Conservation (phyloP, 2,113 vertebrate genomes). For the Podarcis cretensis region DNA sequence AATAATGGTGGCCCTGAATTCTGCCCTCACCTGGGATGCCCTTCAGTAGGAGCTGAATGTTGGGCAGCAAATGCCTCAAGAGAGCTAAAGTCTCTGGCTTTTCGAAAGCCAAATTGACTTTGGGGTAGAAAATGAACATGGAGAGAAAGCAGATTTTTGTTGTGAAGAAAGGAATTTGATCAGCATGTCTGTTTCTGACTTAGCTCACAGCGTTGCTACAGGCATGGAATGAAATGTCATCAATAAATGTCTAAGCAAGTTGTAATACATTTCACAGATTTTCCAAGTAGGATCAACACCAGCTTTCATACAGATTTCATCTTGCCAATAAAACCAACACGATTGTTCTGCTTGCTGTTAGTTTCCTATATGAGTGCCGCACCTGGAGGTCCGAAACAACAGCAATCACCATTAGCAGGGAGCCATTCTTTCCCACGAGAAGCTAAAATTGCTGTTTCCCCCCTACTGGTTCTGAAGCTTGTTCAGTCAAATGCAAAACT, state of each 20-base stretch:
- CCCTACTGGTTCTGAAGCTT: conserved; percentile 46
- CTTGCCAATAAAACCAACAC: neutral
- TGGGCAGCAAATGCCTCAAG: neutral
- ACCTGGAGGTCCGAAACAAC: conserved; percentile 9
- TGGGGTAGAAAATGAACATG: neutral
- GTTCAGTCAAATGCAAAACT: conserved; percentile 39
- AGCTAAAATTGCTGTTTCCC: conserved; percentile 10
- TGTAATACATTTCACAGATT: neutral
- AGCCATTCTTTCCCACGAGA: conserved; percentile 35
- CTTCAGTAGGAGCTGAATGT: neutral
- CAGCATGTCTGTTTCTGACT: neutral
- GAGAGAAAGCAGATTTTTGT: neutral
- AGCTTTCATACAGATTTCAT: conserved; percentile 6
- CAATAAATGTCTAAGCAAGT: neutral
- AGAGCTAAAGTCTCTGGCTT: neutral
- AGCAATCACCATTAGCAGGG: neutral
- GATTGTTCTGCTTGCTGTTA: neutral
- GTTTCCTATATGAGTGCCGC: rapidly evolving
- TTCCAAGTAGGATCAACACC: rapidly evolving
- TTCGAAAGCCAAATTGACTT: neutral
- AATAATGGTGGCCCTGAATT: no score
- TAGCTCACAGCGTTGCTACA: neutral
- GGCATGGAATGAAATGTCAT: neutral
- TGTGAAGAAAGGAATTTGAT: neutral
- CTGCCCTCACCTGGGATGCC: no score